These are phyloP conservation scores for Diabrotica virgifera DNA, from an alignment of 1,140 invertebrate genomes.

Conservation along the genomic window DNA sequence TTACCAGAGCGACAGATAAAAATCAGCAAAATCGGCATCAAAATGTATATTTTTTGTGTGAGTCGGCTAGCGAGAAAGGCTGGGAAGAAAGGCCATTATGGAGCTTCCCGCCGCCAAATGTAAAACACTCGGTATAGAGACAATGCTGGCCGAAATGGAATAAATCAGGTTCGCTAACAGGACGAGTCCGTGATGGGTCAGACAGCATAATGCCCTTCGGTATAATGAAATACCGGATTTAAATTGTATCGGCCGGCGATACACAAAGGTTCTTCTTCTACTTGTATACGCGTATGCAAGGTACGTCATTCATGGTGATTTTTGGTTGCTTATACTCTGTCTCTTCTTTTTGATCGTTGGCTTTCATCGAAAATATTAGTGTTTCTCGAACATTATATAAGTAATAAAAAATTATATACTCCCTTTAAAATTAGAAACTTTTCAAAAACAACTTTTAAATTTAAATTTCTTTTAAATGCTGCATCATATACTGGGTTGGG, in stretches of 20 bases:
- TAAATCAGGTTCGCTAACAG: conserved; percentile 19
- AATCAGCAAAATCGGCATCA: not conserved
- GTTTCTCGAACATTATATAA: too few relatives aligned
- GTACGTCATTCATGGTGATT: conserved; percentile 19
- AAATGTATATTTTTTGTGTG: conserved; percentile 1
- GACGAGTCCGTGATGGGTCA: conserved; percentile 17
- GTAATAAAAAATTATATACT: too few relatives aligned
- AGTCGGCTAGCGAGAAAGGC: conserved; percentile 3
- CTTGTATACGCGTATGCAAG: conserved; percentile 8
- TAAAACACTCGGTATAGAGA: conserved; percentile 19
- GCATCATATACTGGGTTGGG: too few relatives aligned
- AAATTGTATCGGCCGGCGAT: conserved; percentile 17
- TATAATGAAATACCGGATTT: conserved; percentile 20
- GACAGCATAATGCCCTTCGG: conserved; percentile 19
- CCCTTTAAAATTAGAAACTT: too few relatives aligned
- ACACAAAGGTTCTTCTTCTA: conserved; percentile 7
- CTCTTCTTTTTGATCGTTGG: too few relatives aligned
- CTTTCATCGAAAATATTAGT: too few relatives aligned
- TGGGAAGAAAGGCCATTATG: conserved; percentile 7
- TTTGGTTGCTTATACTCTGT: not conserved
- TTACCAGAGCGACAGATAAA: not conserved
- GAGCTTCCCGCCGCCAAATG: conserved; percentile 15
- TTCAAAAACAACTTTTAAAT: too few relatives aligned
- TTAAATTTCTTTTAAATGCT: too few relatives aligned
- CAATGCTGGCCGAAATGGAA: conserved; percentile 19